Evolutionary conservation across 2,888 invertebrate species (phyloP).

Genomic region (Nemapogon koenigi): DNA sequence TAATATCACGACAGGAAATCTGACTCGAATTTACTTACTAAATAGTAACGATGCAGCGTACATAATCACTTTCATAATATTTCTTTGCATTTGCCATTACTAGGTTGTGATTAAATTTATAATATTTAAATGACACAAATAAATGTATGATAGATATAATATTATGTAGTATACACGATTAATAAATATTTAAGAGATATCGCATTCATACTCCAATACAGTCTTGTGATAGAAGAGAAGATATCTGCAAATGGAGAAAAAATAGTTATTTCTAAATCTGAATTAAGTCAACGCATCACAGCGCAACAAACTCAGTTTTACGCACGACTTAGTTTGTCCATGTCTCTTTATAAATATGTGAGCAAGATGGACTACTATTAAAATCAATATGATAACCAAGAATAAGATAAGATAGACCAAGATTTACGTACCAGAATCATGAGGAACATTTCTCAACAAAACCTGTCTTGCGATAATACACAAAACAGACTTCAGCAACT

Average conservation of each 20-base stretch:
- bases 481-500: too few relatives aligned
- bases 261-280: too few relatives aligned
- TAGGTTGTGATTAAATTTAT: neutral
- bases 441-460: too few relatives aligned
- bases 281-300: too few relatives aligned
- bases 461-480: too few relatives aligned
- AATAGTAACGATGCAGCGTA: neutral
- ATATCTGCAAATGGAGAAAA: constrained; percentile 80
- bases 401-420: too few relatives aligned
- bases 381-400: too few relatives aligned
- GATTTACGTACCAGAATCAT: too few relatives aligned
- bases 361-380: too few relatives aligned
- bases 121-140: neutral
- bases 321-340: too few relatives aligned
- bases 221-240: constrained; percentile 97
- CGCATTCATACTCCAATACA: constrained; percentile 82
- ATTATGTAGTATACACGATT: neutral
- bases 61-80: neutral
- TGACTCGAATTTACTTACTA: neutral
- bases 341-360: too few relatives aligned
- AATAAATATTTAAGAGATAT: constrained; percentile 22
- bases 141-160: neutral
- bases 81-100: neutral
- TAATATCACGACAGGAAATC: constrained; percentile 48
- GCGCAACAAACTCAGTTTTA: too few relatives aligned